These are phyloP conservation scores for Neolamprologus sp. DNA, from an alignment of 2,113 vertebrate genomes.

Conservation along the genomic window DNA sequence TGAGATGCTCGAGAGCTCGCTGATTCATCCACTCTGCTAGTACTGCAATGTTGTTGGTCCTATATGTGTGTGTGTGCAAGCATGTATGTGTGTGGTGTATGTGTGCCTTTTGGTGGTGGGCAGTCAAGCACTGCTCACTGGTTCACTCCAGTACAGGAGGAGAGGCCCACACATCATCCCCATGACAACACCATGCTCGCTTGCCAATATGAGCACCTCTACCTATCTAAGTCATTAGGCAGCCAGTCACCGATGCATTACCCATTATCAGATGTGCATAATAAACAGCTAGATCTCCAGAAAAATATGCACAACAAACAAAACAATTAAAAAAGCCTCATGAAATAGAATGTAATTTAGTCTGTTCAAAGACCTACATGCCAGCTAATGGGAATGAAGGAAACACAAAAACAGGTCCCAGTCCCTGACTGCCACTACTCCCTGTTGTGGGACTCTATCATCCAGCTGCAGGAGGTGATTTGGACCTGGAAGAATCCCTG, in stretches of 20 bases:
- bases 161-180: constrained; percentile 41
- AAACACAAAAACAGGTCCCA: neutral
- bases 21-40: constrained; percentile 39
- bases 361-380: neutral
- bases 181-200: constrained; percentile 41
- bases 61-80: neutral
- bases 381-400: neutral
- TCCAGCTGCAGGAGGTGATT: constrained; percentile 56
- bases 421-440: neutral
- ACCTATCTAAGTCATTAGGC: constrained; percentile 39
- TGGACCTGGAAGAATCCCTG: constrained; percentile 39
- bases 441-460: constrained; percentile 5
- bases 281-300: neutral
- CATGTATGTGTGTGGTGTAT: neutral
- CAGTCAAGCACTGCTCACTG: constrained; percentile 17
- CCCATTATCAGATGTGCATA: constrained; percentile 9
- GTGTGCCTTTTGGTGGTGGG: constrained; percentile 12
- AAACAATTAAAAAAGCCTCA: neutral
- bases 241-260: constrained; percentile 7
- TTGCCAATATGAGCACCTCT: constrained; percentile 22
- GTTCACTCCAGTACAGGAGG: constrained; percentile 8
- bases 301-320: neutral
- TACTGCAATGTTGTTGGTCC: neutral
- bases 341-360: neutral
- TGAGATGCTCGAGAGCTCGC: neutral